phyloP scores from a whole-genome alignment of 2,888 invertebrate genomes.

The Drosophila kuntzei region DNA sequence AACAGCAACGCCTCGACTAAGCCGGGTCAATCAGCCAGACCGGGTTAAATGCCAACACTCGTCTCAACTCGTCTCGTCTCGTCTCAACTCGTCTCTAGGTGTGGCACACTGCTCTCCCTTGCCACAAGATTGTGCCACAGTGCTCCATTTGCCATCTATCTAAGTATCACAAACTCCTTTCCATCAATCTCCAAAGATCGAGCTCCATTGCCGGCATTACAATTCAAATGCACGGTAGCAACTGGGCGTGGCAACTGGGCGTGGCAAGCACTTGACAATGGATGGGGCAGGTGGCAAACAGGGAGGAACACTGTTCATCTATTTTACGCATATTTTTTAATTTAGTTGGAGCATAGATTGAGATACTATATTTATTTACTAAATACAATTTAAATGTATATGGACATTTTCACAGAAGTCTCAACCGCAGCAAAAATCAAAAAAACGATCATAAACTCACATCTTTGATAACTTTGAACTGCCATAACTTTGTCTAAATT shows the following conservation, averaged over 20 bases:
- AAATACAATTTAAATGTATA: too few species aligned
- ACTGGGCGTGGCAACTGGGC: constrained; percentile 8
- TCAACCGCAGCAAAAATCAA: too few species aligned
- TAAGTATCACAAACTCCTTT: not conserved
- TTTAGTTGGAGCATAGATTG: too few species aligned
- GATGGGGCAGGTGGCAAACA: too few species aligned
- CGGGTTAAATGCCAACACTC: constrained; percentile 41
- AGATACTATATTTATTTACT: too few species aligned
- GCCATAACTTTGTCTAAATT: too few species aligned
- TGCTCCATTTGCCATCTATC: constrained; percentile 7
- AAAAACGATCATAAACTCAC: too few species aligned
- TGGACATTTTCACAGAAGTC: too few species aligned
- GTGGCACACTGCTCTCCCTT: constrained; percentile 16
- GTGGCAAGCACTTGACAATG: constrained; percentile 12
- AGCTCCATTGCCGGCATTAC: constrained; percentile 2
- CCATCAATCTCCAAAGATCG: not conserved
- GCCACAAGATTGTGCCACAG: not conserved
- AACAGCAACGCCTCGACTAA: constrained; percentile 50
- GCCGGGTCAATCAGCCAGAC: constrained; percentile 65
- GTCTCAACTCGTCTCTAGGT: constrained; percentile 23
- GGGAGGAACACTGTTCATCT: too few species aligned
- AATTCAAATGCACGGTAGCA: constrained; percentile 18
- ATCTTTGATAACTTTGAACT: too few species aligned
- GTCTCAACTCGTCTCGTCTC: too few species aligned
- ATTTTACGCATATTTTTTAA: too few species aligned